These are phyloP conservation scores for Cryptus armator DNA, from an alignment of 2,888 invertebrate genomes.

Conservation along the genomic window DNA sequence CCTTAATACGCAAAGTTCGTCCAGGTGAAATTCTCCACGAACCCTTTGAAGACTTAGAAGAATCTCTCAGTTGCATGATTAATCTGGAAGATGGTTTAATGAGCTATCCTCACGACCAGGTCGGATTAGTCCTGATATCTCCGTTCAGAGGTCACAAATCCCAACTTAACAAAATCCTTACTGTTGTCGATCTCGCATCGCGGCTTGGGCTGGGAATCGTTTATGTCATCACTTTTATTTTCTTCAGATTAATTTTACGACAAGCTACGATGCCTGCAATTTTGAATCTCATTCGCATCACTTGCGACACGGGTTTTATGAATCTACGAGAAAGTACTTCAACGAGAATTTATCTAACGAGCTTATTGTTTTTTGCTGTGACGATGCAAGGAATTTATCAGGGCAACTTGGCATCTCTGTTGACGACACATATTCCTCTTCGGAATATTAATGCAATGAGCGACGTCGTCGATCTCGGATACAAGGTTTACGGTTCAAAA, in stretches of 20 bases:
- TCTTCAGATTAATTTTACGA: background rate
- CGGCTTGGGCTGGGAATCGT: background rate
- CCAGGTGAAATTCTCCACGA: no score
- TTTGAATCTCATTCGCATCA: background rate
- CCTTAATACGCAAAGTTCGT: no score
- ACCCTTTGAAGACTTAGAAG: no score
- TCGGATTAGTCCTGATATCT: no score
- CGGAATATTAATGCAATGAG: background rate
- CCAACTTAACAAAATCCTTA: background rate
- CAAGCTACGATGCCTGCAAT: background rate
- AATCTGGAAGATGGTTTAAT: background rate
- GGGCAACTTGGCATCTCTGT: background rate
- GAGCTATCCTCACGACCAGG: no score
- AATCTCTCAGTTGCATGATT: no score
- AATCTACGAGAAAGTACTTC: background rate
- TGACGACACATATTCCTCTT: background rate
- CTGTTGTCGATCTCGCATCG: background rate
- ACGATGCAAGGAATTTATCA: background rate
- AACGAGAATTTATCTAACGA: background rate
- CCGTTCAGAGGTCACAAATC: no score
- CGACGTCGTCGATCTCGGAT: no score
- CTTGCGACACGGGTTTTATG: background rate
- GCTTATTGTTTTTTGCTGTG: background rate
- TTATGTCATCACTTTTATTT: background rate
- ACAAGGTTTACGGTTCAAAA: no score